These are phyloP conservation scores for Fringilla coelebs DNA, from an alignment of 2,797 vertebrate genomes.

Conservation along the genomic window DNA sequence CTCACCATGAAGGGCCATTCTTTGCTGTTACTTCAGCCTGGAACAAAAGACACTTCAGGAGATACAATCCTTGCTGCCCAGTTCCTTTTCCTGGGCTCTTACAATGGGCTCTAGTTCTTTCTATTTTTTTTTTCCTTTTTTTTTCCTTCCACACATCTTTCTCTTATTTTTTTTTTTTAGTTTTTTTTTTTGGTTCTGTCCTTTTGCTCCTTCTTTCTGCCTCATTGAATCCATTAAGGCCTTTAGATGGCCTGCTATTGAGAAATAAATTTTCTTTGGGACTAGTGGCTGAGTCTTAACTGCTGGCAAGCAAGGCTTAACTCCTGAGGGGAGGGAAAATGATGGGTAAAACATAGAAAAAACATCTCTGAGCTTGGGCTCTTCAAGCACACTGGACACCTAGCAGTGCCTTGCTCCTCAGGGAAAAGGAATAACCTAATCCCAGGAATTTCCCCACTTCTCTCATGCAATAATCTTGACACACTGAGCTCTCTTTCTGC, in stretches of 20 bases:
- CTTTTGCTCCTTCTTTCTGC: conserved; percentile 78
- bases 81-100: conserved; percentile 79
- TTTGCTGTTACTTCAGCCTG: conserved; percentile 82
- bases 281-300: conserved; percentile 61
- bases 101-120: conserved; percentile 79
- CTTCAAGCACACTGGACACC: background rate
- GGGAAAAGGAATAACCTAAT: background rate
- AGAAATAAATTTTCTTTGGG: conserved; percentile 75
- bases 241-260: conserved; percentile 76
- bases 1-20: conserved; percentile 85
- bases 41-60: conserved; percentile 92
- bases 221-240: conserved; percentile 83
- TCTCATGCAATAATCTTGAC: background rate
- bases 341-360: background rate
- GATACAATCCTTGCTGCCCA: conserved; percentile 83
- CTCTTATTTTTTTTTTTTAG: conserved; percentile 46
- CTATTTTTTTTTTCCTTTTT: conserved; percentile 37
- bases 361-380: background rate
- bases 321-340: conserved; percentile 55
- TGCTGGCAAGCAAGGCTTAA: conserved; percentile 63
- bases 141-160: conserved; percentile 72
- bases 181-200: conserved; percentile 20
- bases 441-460: background rate
- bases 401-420: background rate
- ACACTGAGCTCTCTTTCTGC: background rate